Base-by-base conservation (phyloP, 2,888 invertebrate species). In the Eubasilissa splendida region DNA sequence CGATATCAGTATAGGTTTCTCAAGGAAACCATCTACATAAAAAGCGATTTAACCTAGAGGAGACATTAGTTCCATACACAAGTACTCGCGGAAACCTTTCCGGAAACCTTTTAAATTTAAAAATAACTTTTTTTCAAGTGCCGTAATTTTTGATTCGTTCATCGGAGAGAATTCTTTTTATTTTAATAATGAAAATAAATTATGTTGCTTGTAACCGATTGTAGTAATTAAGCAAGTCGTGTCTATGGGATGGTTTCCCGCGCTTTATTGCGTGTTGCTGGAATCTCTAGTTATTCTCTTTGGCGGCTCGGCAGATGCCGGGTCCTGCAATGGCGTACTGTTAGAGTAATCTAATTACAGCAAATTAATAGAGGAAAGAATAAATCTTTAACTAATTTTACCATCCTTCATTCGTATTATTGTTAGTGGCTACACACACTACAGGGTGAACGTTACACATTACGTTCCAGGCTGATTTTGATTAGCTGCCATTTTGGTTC, bases 321-420 rank as follows among this genome's bases (percentile, higher is more conserved):
- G 42, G 59, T 74, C 74, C 58, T 63, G n/a, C 3, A 22, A 10
- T 14, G 63, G 10, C 22, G 22, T 31, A 14, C 42, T 42, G 42
- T 56, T 59, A 50, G 59, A 22, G 22, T 74, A 58, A 74, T 74
- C 59, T 74, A 74, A 74, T 74, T 59, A 74, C 10, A 50, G 42
- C 59, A 50, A 59, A 74, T 74, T 59, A 59, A 59, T 74, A 74
- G 42, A 74, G 74, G 74, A 74, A 59, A 71, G 9, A 53, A 22
- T 71, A 53, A 31, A 71, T 71, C 54, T 22, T 71, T 22, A 12
- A 42, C 42, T 42, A 42, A 42, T 42, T 42, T 42, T 42, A 42
- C 42, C 42, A 7, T 42, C 4, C 42, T 7, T 42, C 42, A 42
- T 42, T 42, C 2, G 42, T 42, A 42, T 42, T 42, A 42, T 42